phyloP scores from a whole-genome alignment of 1,140 invertebrate genomes.

The Neodiprion lecontei region DNA sequence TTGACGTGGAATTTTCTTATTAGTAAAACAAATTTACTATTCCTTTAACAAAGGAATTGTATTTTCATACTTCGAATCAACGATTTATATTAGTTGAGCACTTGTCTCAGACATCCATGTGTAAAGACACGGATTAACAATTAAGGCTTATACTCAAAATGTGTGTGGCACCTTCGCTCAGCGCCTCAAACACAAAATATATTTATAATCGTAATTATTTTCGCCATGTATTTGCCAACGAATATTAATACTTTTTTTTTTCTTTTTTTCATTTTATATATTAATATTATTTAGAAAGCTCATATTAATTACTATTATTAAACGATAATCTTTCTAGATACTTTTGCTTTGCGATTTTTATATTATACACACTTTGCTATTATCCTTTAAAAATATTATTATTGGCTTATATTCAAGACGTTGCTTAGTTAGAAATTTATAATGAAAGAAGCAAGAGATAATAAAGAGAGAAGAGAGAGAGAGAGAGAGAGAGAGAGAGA shows the following conservation, averaged over 20 bases:
- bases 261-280: conserved; percentile 41
- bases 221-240: conserved; percentile 63
- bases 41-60: too few relatives aligned
- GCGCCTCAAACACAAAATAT: conserved; percentile 55
- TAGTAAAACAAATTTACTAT: too few relatives aligned
- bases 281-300: conserved; percentile 56
- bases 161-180: conserved; percentile 51
- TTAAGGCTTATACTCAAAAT: not conserved
- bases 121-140: not conserved
- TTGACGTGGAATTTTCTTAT: too few relatives aligned
- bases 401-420: not conserved
- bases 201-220: conserved; percentile 57
- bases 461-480: too few relatives aligned
- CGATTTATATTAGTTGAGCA: not conserved
- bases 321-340: conserved; percentile 60
- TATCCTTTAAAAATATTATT: conserved; percentile 4
- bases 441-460: not conserved
- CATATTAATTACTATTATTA: conserved; percentile 53
- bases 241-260: conserved; percentile 46
- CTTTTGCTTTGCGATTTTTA: conserved; percentile 28
- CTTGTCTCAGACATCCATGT: not conserved
- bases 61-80: too few relatives aligned
- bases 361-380: conserved; percentile 32
- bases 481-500: too few relatives aligned
- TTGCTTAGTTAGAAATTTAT: conserved; percentile 3